Base-by-base conservation (phyloP, 2,113 vertebrate species). In the Bubo bubo region DNA sequence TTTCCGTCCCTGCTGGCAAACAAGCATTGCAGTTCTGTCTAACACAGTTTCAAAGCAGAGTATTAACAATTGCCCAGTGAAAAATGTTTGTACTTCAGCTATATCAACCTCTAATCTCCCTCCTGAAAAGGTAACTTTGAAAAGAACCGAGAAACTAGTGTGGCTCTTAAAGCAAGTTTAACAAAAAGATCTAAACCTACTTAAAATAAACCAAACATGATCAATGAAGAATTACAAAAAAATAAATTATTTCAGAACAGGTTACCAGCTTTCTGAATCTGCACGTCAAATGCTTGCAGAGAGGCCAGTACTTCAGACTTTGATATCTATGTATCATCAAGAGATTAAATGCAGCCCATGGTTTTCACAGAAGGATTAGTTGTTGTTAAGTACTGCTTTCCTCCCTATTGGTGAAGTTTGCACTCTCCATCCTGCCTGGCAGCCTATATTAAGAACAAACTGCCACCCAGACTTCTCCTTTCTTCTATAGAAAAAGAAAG, bases 381-480 rank as follows among this genome's bases (percentile, higher is more conserved):
- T 79, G 39, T 58, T 77, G 17, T 79, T 67, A 86, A 81, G 16
- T 2, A 2, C 45, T 75, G 22, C 60, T 80, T 67, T 94, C 68
- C 41, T 80, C 62, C 20, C 64, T 84, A 58, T 1, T 90, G 63
- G 68, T 75, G 55, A 84, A 73, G 90, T 90, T 19, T 41, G 39
- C 71, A 50, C 62, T 79, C 56, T 81, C 68, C 62, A 81, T 67
- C 73, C 92, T 91, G 56, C 53, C 73, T 81, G 53, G 76, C 64
- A 95, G 73, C 45, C 79, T 95, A 73, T 94, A 92, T 79, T 92
- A 96, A 87, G 88, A 45, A 91, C 55, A 59, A 85, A 76, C 73
- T 75, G 86, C 50, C 62, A 87, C 37, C 50, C 71, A 96, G 88
- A 93, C 90, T 95, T 93, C 94, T 96, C 72, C 70, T 90, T 96